Conservation (phyloP, 2,797 vertebrate genomes). For the Eupleurogrammus muticus region DNA sequence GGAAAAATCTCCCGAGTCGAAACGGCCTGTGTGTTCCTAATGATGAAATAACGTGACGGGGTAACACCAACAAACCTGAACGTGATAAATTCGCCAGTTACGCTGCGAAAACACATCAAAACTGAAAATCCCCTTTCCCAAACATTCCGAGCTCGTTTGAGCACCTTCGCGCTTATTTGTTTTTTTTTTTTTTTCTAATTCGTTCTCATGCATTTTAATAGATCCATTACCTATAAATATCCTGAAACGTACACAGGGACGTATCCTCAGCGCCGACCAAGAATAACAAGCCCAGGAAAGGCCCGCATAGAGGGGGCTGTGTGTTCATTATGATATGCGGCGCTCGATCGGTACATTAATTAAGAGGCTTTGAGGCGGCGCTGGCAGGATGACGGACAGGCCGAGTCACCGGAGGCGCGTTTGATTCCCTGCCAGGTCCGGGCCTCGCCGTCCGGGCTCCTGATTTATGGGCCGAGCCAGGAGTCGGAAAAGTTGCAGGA, state of each 20-base stretch:
- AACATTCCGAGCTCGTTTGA: conserved; percentile 76
- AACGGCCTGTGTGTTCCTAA: conserved; percentile 66
- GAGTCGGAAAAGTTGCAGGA: conserved; percentile 77
- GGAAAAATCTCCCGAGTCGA: conserved; percentile 54
- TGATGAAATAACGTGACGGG: conserved; percentile 71
- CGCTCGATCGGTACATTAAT: conserved; percentile 86
- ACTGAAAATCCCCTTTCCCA: conserved; percentile 71
- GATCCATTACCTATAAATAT: conserved; percentile 85
- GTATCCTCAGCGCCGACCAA: conserved; percentile 77
- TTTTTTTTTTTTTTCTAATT: conserved; percentile 85
- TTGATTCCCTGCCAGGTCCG: conserved; percentile 80
- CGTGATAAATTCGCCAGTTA: conserved; percentile 79
- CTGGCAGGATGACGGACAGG: conserved; percentile 81
- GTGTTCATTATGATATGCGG: conserved; percentile 84
- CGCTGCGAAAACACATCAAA: conserved; percentile 82
- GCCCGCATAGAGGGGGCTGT: conserved; percentile 78
- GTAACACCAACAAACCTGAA: conserved; percentile 77
- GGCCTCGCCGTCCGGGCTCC: conserved; percentile 63
- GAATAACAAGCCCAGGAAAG: conserved; percentile 82
- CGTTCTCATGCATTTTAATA: conserved; percentile 84
- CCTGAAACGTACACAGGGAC: conserved; percentile 66
- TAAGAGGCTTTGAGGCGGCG: conserved; percentile 76
- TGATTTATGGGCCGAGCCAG: conserved; percentile 81
- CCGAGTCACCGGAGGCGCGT: conserved; percentile 76
- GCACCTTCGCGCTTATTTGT: conserved; percentile 78